Conservation (phyloP, 53 echinoderm and acorn worm genomes). For the Hippasteria phrygiana region DNA sequence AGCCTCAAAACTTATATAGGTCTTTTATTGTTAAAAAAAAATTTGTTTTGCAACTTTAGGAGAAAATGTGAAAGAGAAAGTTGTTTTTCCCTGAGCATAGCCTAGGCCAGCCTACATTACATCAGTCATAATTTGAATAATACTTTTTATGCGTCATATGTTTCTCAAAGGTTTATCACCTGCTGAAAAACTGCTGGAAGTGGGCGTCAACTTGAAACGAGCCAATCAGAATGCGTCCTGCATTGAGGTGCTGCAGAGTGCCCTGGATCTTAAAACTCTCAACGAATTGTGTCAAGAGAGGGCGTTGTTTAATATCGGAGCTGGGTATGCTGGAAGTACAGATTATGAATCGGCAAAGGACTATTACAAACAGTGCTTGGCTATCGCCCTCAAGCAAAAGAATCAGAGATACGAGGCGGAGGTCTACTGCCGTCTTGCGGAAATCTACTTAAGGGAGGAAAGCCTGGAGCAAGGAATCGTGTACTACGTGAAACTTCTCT, state of each 20-base stretch:
- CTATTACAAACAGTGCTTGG: constrained; percentile 79
- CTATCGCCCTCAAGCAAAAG: constrained; percentile 65
- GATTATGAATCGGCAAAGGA: constrained; percentile 79
- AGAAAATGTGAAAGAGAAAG: no score
- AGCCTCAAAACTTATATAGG: no score
- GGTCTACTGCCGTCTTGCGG: constrained; percentile 81
- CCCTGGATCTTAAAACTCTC: constrained; percentile 74
- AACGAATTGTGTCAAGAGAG: constrained; percentile 62
- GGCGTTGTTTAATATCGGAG: constrained; percentile 74
- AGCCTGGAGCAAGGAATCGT: constrained; percentile 79
- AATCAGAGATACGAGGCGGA: constrained; percentile 76
- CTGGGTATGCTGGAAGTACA: constrained; percentile 53
- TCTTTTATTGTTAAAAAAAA: no score
- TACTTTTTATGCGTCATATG: background rate
- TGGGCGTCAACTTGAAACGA: constrained; percentile 72
- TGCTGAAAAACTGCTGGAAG: constrained; percentile 81
- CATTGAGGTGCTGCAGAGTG: constrained; percentile 85
- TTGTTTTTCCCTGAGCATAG: no score
- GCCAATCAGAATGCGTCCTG: constrained; percentile 72
- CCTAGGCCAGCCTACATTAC: no score
- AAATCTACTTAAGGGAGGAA: constrained; percentile 71
- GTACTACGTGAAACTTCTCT: constrained; percentile 84
- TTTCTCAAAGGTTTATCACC: constrained; percentile 66
- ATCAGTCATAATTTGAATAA: background rate
- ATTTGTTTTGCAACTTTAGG: no score